A percentile compares a stretch with the other conserved stretches of the same genome.
Conservation (phyloP, 2,888 invertebrate genomes). For the Odontomyia ornata region DNA sequence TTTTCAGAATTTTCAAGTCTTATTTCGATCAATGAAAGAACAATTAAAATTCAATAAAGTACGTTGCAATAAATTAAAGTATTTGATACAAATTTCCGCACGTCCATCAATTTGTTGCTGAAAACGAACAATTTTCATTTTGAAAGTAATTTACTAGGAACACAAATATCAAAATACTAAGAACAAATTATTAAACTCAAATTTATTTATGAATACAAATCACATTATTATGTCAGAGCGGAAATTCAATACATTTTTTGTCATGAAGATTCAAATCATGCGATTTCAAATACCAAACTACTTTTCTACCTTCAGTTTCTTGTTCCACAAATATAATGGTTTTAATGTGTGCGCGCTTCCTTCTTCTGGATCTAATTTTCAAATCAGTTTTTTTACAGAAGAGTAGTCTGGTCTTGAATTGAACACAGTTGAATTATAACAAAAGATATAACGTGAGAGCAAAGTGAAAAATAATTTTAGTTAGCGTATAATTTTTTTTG, state of each 20-base stretch:
- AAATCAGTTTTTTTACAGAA: neutral
- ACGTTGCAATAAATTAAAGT: neutral
- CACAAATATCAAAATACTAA: neutral
- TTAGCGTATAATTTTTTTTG: constrained; percentile 45
- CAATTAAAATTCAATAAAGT: neutral
- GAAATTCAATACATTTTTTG: neutral
- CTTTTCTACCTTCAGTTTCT: neutral
- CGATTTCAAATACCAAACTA: constrained; percentile 11
- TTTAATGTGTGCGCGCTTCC: constrained; percentile 26
- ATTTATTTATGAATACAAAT: neutral
- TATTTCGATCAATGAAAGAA: neutral
- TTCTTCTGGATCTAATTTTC: neutral
- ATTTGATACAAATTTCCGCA: neutral
- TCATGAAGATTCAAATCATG: neutral
- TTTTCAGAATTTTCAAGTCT: too few relatives aligned
- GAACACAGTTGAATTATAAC: neutral
- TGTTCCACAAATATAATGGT: neutral
- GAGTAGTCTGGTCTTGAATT: constrained; percentile 26
- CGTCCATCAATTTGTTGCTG: neutral
- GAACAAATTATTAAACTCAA: neutral
- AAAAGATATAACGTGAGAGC: neutral
- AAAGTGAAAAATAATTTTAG: constrained; percentile 36
- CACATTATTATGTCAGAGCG: neutral
- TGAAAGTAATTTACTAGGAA: neutral
- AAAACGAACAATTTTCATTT: neutral